Evolutionary conservation across 2,888 invertebrate species (phyloP), one percentile per base, ranked within the genome.

Genomic region (Anagyrus pseudococci): DNA sequence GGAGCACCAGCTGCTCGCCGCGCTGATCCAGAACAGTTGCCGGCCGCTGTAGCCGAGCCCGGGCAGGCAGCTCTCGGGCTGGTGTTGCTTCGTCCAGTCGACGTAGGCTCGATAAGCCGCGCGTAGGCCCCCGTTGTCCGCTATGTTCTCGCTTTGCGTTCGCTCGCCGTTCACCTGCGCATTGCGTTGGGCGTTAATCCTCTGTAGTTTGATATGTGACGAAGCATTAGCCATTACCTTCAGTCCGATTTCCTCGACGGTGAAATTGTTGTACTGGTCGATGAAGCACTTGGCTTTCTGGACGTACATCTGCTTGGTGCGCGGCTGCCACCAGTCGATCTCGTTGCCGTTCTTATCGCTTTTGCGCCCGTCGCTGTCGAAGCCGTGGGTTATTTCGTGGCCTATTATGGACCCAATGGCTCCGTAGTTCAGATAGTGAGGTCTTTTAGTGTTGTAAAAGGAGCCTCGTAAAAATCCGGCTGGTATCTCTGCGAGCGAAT

Each of bases 271-370:
- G 75, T 96, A 96, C 77, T 96, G 95, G 41, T 92, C 85, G n/a
- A 95, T 84, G 75, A 97, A 94, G 77, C 96, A 97, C 67, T 89
- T 83, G 0, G 92, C 89, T 73, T 89, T 87, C 68, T 90, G 86
- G 57, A 89, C 85, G 77, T 93, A 97, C 20, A 88, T 88, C 13
- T 84, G 81, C 47, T 92, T 87, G 0, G 95, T 94, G 70, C 92
- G 89, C 1, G 89, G 88, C 95, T 96, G 96, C 96, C 96, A 96
- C 96, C 96, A 96, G 64, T 92, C 90, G 10, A 89, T 81, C 72
- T 92, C 84, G 80, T 94, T 94, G 10, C 96, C 96, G 70, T 88
- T 84, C 74, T 89, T 90, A 77, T 96, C 94, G 73, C 90, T 94
- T 75, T 91, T 89, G 48, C 94, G 86, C 17, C 96, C 93, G 77